Base-by-base conservation (phyloP, 2,888 invertebrate genomes). In the Torymus texanus region DNA sequence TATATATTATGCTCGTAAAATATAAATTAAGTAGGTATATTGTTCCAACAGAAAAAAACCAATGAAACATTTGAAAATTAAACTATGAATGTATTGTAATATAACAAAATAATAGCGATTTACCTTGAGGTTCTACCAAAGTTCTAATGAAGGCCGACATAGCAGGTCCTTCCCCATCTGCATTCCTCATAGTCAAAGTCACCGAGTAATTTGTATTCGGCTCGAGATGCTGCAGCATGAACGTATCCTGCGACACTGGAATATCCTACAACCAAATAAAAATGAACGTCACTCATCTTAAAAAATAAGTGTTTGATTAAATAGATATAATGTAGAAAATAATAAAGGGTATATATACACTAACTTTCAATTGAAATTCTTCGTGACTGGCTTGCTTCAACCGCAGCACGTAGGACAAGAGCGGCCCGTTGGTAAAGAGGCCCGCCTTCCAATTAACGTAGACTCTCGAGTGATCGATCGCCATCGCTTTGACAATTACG, bases 361-460 rank as follows among this genome's bases (percentile, higher is more conserved):
- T 62, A 90, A 95, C 95, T 93, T 94, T 94, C 84, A 95, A 92
- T 82, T 93, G 93, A 78, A 85, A 84, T 2, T 76, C 75, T 55
- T 81, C 79, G 86, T 92, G 92, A 81, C 93, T 93, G 84, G 92
- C 92, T 51, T 89, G 88, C 86, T 88, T 88, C 85, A 97, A 93
- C 85, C 94, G 92, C 83, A 97, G 91, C 83, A 95, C 95, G 91
- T 97, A 98, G 83, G 97, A 96, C 81, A 96, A 93, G 85, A 98
- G 92, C 59, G 96, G 97, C 83, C 97, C 97, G 90, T 97, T 97
- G 72, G 95, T 95, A 88, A 95, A 97, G 74, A 93, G 93, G 16
- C 97, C 97, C 16, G 96, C 95, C 89, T 94, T 94, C 97, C 97
- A 98, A 85, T 95, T 95, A 80, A 98, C 93, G 82, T 96, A 96